phyloP scores from a whole-genome alignment of 2,113 vertebrate species.

The Myrmecobius fasciatus region DNA sequence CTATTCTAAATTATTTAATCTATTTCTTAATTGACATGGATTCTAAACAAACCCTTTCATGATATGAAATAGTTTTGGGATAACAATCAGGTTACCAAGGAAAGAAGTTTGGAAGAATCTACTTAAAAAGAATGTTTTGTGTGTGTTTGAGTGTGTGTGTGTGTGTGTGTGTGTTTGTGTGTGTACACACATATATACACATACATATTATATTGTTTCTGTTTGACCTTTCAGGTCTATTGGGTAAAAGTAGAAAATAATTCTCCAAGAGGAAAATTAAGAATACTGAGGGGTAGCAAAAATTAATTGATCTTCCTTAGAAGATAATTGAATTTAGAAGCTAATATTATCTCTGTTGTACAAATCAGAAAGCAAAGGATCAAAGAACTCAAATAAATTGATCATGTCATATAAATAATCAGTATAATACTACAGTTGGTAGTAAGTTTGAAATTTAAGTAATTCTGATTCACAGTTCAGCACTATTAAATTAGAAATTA shows the following conservation, averaged over 20 bases:
- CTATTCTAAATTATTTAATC: no score
- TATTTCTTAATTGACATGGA: no score
- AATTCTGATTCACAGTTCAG: neutral
- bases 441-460: neutral
- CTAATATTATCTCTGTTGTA: neutral
- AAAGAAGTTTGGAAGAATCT: no score
- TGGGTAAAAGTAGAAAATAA: neutral
- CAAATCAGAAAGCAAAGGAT: constrained; percentile 6
- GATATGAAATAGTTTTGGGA: no score
- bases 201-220: neutral
- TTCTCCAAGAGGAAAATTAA: neutral
- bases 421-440: neutral
- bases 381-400: neutral
- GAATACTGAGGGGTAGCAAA: neutral
- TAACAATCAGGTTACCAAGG: no score
- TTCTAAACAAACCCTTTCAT: no score
- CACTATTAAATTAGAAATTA: neutral
- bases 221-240: neutral
- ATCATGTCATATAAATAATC: neutral
- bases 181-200: no score
- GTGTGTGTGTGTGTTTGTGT: no score
- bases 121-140: no score
- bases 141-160: no score
- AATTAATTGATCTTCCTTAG: neutral
- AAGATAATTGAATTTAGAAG: neutral